These are phyloP conservation scores for Taphrorychus bicolor DNA, from an alignment of 2,888 invertebrate genomes.

Conservation along the genomic window DNA sequence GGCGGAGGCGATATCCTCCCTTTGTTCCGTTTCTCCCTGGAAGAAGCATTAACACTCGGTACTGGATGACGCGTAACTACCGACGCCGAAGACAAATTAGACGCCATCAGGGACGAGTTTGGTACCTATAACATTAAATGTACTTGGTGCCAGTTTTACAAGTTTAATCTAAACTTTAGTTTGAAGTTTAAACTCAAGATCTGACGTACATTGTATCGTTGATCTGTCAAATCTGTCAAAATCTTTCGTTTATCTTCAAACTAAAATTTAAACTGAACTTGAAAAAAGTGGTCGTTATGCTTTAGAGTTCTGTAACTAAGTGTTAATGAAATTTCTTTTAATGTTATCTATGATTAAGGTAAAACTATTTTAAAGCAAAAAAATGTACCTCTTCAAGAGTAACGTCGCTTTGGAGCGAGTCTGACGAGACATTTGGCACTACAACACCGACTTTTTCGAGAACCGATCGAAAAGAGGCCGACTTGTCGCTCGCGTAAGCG, in stretches of 20 bases:
- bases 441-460: neutral
- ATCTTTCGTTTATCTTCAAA: too few relatives aligned
- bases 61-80: neutral
- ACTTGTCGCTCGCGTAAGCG: slow-evolving; percentile 26
- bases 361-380: too few relatives aligned
- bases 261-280: too few relatives aligned
- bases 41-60: neutral
- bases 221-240: too few relatives aligned
- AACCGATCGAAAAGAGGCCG: slow-evolving; percentile 1
- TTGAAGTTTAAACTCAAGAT: too few relatives aligned
- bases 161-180: too few relatives aligned
- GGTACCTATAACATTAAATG: neutral
- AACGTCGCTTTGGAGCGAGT: neutral
- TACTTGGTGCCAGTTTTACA: too few relatives aligned
- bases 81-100: neutral
- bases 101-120: neutral
- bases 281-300: too few relatives aligned
- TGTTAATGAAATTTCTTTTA: too few relatives aligned
- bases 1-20: neutral
- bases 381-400: neutral
- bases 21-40: slow-evolving; percentile 17
- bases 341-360: too few relatives aligned
- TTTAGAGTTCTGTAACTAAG: too few relatives aligned
- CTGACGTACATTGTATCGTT: too few relatives aligned
- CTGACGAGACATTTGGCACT: neutral